These are phyloP conservation scores for Ostrea edulis DNA, from an alignment of 1,140 invertebrate genomes.

Conservation along the genomic window DNA sequence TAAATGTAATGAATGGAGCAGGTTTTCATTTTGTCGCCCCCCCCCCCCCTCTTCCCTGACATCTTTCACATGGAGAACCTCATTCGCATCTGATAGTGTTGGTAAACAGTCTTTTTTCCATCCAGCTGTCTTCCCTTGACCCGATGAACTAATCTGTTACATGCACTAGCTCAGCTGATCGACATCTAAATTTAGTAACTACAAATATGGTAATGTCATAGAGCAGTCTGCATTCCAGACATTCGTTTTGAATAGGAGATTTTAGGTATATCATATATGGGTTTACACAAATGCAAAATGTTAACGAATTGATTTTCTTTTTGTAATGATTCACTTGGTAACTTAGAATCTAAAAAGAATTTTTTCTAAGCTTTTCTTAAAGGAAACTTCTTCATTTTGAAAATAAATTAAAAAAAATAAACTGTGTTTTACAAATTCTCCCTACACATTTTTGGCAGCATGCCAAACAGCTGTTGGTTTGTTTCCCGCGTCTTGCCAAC, in stretches of 20 bases:
- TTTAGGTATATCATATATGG: not conserved
- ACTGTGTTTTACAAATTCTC: conserved; percentile 49
- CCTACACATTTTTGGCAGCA: conserved; percentile 54
- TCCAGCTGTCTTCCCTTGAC: conserved; percentile 46
- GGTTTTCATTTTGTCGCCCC: too few species aligned
- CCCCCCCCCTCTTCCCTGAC: too few species aligned
- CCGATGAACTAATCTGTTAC: conserved; percentile 46
- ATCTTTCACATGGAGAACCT: too few species aligned
- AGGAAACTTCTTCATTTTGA: not conserved
- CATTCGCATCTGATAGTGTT: not conserved
- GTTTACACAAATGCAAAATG: conserved; percentile 1
- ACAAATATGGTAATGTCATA: conserved; percentile 70
- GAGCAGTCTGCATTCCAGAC: conserved; percentile 71
- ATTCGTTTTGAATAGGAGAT: conserved; percentile 16
- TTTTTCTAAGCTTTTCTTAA: not conserved
- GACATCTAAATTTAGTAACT: conserved; percentile 59
- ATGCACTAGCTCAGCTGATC: conserved; percentile 63
- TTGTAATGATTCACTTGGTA: not conserved
- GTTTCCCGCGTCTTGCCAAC: conserved; percentile 75
- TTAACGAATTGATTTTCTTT: not conserved
- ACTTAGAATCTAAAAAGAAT: not conserved
- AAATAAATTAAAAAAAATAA: not conserved
- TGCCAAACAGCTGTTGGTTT: conserved; percentile 67
- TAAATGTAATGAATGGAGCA: too few species aligned
- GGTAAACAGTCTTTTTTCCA: conserved; percentile 38